Conservation (phyloP, 2,797 vertebrate genomes). For the Hipposideros larvatus region DNA sequence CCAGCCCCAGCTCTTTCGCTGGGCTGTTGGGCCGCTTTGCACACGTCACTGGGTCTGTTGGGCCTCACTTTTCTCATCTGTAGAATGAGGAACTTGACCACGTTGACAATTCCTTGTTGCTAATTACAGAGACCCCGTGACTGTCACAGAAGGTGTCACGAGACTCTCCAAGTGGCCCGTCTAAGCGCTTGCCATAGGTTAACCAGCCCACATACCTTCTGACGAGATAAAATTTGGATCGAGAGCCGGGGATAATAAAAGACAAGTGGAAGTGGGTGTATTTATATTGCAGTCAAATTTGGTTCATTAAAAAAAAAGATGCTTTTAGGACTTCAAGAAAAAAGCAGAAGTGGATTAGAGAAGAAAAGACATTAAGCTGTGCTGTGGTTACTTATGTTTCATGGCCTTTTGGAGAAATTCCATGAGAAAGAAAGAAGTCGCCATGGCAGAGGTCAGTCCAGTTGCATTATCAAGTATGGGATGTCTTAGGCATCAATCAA, state of each 20-base stretch:
- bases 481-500: neutral
- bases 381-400: neutral
- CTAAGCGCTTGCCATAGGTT: neutral
- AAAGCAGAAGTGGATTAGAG: neutral
- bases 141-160: rapidly evolving
- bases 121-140: rapidly evolving
- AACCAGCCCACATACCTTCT: neutral
- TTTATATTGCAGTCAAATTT: neutral
- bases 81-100: neutral
- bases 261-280: neutral
- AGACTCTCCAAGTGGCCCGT: neutral
- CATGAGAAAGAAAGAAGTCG: neutral
- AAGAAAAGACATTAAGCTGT: neutral
- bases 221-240: neutral
- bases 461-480: neutral
- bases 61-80: neutral
- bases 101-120: neutral
- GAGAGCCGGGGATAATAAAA: neutral
- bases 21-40: rapidly evolving
- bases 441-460: neutral
- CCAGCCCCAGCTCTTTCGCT: neutral
- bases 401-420: neutral
- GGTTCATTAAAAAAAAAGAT: conserved; percentile 44
- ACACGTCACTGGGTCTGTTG: no score
- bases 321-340: neutral